phyloP scores from a whole-genome alignment of 1,140 invertebrate species.

The Bombyx mori region DNA sequence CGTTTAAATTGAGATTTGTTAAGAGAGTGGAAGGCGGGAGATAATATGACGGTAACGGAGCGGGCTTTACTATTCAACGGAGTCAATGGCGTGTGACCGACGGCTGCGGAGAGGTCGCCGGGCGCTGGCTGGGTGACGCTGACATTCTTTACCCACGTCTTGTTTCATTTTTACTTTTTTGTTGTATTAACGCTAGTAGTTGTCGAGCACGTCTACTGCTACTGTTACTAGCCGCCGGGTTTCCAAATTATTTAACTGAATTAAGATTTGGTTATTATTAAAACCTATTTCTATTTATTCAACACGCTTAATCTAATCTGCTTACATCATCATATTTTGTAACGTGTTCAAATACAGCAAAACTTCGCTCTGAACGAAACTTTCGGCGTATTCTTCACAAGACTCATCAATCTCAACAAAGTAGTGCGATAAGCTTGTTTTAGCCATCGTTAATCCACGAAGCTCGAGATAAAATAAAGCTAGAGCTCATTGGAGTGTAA shows the following conservation, averaged over 20 bases:
- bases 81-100: slow-evolving; percentile 61
- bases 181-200: slow-evolving; percentile 9
- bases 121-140: slow-evolving; percentile 45
- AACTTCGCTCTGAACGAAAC: not conserved
- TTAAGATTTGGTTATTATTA: no score
- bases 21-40: slow-evolving; percentile 43
- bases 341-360: no score
- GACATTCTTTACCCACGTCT: slow-evolving; percentile 49
- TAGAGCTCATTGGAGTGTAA: slow-evolving; percentile 50
- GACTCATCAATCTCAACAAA: slow-evolving; percentile 33
- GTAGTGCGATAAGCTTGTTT: slow-evolving; percentile 43
- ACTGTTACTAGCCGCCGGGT: slow-evolving; percentile 7
- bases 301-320: no score
- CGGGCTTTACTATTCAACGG: slow-evolving; percentile 45
- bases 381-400: slow-evolving; percentile 14
- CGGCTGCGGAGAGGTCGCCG: slow-evolving; percentile 41
- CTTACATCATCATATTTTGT: no score
- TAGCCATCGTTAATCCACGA: slow-evolving; percentile 43
- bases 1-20: slow-evolving; percentile 37
- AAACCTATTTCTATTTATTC: no score
- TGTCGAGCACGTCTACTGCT: slow-evolving; percentile 17
- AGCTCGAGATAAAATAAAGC: slow-evolving; percentile 40
- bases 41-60: slow-evolving; percentile 43
- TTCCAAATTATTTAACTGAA: no score
- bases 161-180: slow-evolving; percentile 33